Percentiles rank a stretch among this genome's conserved stretches.
These are phyloP conservation scores for Pediacus dermestoides DNA, from an alignment of 2,888 invertebrate genomes.

Conservation along the genomic window DNA sequence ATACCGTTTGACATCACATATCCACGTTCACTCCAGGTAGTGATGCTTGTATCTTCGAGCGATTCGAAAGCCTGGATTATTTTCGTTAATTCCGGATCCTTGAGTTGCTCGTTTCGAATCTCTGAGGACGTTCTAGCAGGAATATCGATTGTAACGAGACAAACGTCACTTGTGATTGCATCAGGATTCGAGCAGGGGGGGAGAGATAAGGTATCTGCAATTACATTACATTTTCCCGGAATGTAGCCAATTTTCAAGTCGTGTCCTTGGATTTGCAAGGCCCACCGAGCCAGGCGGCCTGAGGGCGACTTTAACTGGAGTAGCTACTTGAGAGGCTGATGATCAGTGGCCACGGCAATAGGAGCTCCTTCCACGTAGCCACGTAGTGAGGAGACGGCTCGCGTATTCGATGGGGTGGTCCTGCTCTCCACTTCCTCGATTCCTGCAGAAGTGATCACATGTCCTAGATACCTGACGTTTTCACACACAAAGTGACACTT, in stretches of 20 bases:
- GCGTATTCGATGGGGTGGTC: too few species aligned
- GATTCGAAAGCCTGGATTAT: constrained; percentile 21
- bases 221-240: constrained; percentile 41
- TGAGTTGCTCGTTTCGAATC: constrained; percentile 19
- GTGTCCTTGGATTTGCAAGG: constrained; percentile 42
- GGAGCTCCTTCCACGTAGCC: too few species aligned
- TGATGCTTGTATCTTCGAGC: constrained; percentile 4
- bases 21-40: constrained; percentile 14
- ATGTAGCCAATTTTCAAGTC: constrained; percentile 42
- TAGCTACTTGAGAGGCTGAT: constrained; percentile 35
- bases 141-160: constrained; percentile 15
- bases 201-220: constrained; percentile 45
- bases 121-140: constrained; percentile 13
- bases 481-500: constrained; percentile 7
- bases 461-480: constrained; percentile 12
- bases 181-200: constrained; percentile 18
- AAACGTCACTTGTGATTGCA: constrained; percentile 12
- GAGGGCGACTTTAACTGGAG: constrained; percentile 45
- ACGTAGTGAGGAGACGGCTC: too few species aligned
- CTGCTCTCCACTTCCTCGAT: constrained; percentile 7
- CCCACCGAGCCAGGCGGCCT: constrained; percentile 49
- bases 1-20: constrained; percentile 20
- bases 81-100: constrained; percentile 24
- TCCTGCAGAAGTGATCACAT: constrained; percentile 4
- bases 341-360: constrained; percentile 7